Conservation (phyloP, 2,888 invertebrate genomes). For the Agrilus cyanescens region DNA sequence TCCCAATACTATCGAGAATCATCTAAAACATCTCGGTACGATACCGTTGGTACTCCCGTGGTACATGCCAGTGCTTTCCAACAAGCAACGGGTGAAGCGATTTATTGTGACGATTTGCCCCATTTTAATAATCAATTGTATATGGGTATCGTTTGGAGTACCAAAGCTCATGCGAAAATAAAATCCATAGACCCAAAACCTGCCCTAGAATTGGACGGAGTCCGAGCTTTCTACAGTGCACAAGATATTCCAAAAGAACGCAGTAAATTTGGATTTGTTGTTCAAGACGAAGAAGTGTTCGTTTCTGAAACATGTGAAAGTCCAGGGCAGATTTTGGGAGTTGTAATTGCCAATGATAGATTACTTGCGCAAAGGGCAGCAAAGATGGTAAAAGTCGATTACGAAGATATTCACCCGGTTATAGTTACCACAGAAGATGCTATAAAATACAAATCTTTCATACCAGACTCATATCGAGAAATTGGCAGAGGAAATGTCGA, state of each 20-base stretch:
- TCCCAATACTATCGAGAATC: conserved; percentile 57
- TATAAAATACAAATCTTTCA: conserved; percentile 62
- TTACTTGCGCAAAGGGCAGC: conserved; percentile 72
- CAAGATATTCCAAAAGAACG: conserved; percentile 61
- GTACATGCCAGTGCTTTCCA: conserved; percentile 73
- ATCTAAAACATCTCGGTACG: conserved; percentile 45
- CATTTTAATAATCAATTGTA: conserved; percentile 64
- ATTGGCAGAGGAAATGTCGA: conserved; percentile 53
- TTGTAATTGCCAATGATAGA: conserved; percentile 68
- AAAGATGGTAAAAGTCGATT: conserved; percentile 64
- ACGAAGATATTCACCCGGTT: conserved; percentile 68
- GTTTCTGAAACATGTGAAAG: conserved; percentile 63
- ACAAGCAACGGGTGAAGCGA: conserved; percentile 85
- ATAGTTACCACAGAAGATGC: conserved; percentile 85
- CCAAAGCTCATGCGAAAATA: conserved; percentile 71
- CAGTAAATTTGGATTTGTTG: conserved; percentile 57
- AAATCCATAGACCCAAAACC: conserved; percentile 58
- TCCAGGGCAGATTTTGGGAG: conserved; percentile 76
- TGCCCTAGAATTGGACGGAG: conserved; percentile 66
- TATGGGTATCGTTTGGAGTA: conserved; percentile 67
- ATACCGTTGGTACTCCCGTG: conserved; percentile 60
- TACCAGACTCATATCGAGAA: conserved; percentile 39
- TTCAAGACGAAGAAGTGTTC: conserved; percentile 78
- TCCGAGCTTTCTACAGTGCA: conserved; percentile 67
- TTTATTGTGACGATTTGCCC: conserved; percentile 86